Base-by-base conservation (phyloP, 1,140 invertebrate genomes). In the Argopecten irradians region DNA sequence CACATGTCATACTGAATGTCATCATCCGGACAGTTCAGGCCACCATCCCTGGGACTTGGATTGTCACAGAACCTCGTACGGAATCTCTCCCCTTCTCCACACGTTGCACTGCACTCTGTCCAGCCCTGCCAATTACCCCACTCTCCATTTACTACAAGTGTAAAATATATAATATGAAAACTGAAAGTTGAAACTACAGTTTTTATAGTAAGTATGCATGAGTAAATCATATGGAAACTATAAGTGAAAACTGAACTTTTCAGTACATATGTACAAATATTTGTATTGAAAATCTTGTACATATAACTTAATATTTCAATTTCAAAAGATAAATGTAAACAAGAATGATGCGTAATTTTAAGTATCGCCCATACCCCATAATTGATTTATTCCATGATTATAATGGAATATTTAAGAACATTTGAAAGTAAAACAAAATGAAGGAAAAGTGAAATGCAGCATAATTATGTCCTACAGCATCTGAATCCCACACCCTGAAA, bases 1-100 rank as follows among this genome's bases (percentile, higher is more conserved):
- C 55, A 71, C 22, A 71, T n/a, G 55, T 71, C 55, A 71, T 71
- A 71, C 5, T 71, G 55, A 28, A 71, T 71, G 28, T 71, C 55
- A 71, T 71, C 55, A 46, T 55, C 86, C 22, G 13, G 41, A 87
- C 86, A 87, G 32, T 35, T 82, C n/a, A 11, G 14, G 9, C 90
- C 90, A 41, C 90, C 88, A 36, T 83, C 39, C 55, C 86, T 87
- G 34, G 90, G 86, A 5, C 34, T 0, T 19, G 90, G 90, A 22
- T 85, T 89, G 41, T 89, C 86, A 89, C 91, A 91, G 33, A 43
- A 35, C 19, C 91, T 71, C 1, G 41, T 28, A 39, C 85, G 55
- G 36, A 39, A 39, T 85, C 83, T 83, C 19, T 41, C 46, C 19
- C 91, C 91, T 19, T 39, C 55, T 28, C 89, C 91, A 88, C 90